Conservation (phyloP, 92 coral and sea anemone species). For the Epizoanthus illoricatus region DNA sequence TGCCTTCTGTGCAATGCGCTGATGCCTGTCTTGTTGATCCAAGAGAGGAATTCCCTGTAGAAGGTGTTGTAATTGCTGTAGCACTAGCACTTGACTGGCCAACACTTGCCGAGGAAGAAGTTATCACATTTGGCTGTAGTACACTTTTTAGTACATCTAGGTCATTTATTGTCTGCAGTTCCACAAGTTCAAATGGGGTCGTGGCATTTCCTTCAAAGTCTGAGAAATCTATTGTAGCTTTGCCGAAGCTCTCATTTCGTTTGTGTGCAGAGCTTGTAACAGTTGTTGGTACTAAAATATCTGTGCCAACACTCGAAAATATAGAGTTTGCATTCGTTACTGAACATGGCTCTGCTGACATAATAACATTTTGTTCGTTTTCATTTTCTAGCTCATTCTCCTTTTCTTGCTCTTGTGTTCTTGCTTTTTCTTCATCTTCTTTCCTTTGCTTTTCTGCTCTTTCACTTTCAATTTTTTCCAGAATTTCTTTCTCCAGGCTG, state of each 20-base stretch:
- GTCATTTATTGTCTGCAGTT: slow-evolving; percentile 93
- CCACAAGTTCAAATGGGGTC: slow-evolving; percentile 96
- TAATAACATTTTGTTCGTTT: slow-evolving; percentile 8
- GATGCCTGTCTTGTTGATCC: not conserved
- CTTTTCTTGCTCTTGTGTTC: slow-evolving; percentile 42
- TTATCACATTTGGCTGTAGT: slow-evolving; percentile 58
- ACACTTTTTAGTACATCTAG: slow-evolving; percentile 92
- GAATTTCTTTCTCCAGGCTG: slow-evolving; percentile 71
- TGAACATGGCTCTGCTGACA: slow-evolving; percentile 36
- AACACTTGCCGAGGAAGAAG: slow-evolving; percentile 11
- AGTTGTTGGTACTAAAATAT: slow-evolving; percentile 85
- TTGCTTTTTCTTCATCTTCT: slow-evolving; percentile 49
- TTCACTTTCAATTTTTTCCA: slow-evolving; percentile 63
- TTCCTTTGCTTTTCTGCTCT: slow-evolving; percentile 48
- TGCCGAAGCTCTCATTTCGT: slow-evolving; percentile 73
- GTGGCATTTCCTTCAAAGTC: slow-evolving; percentile 92
- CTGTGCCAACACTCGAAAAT: slow-evolving; percentile 83
- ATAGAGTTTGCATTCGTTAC: slow-evolving; percentile 36
- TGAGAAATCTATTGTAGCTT: slow-evolving; percentile 79
- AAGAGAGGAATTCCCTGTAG: not conserved
- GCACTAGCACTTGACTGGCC: slow-evolving; percentile 6
- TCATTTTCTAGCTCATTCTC: slow-evolving; percentile 43
- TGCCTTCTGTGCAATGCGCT: not conserved
- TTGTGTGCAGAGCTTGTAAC: slow-evolving; percentile 71
- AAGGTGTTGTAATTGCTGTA: slow-evolving; percentile 26